Percentiles rank a stretch among this genome's conserved stretches.
Evolutionary conservation across 2,113 vertebrate species (phyloP).

Genomic region (Plectropomus leopardus): DNA sequence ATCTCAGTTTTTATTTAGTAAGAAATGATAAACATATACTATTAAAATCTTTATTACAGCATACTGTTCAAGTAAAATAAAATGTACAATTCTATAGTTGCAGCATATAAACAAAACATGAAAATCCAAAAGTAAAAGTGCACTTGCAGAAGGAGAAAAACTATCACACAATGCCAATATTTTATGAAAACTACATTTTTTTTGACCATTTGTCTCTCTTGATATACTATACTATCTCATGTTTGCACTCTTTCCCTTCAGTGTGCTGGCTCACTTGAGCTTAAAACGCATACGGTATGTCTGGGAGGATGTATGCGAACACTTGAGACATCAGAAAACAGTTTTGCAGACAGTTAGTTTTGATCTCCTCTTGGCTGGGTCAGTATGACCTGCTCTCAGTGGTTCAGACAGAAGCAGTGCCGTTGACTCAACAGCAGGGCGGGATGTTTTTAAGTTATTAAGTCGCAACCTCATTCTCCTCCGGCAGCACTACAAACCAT

Average conservation of each 20-base stretch:
- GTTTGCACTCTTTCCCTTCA: slow-evolving; percentile 26
- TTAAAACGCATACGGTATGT: slow-evolving; percentile 34
- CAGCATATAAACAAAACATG: slow-evolving; percentile 78
- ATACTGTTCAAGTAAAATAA: slow-evolving; percentile 79
- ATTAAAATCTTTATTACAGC: slow-evolving; percentile 78
- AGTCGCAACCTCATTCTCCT: slow-evolving; percentile 37
- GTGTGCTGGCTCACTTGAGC: slow-evolving; percentile 39
- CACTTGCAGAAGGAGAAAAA: slow-evolving; percentile 82
- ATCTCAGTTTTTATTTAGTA: slow-evolving; percentile 77
- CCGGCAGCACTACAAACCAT: slow-evolving; percentile 31
- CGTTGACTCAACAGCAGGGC: slow-evolving; percentile 34
- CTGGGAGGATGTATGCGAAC: slow-evolving; percentile 29
- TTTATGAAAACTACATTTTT: slow-evolving; percentile 38
- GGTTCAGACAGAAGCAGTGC: slow-evolving; percentile 32
- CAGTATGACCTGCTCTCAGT: slow-evolving; percentile 30
- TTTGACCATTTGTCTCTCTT: slow-evolving; percentile 42
- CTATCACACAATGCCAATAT: slow-evolving; percentile 39
- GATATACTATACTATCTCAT: slow-evolving; percentile 15
- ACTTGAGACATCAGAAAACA: slow-evolving; percentile 15
- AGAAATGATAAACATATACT: slow-evolving; percentile 72
- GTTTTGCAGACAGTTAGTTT: slow-evolving; percentile 36
- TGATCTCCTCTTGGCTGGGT: slow-evolving; percentile 30
- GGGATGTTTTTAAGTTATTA: not conserved
- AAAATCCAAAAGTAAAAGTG: slow-evolving; percentile 81
- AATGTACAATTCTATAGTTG: slow-evolving; percentile 84